phyloP scores from a whole-genome alignment of 1,140 invertebrate species.

The Macrobrachium nipponense region DNA sequence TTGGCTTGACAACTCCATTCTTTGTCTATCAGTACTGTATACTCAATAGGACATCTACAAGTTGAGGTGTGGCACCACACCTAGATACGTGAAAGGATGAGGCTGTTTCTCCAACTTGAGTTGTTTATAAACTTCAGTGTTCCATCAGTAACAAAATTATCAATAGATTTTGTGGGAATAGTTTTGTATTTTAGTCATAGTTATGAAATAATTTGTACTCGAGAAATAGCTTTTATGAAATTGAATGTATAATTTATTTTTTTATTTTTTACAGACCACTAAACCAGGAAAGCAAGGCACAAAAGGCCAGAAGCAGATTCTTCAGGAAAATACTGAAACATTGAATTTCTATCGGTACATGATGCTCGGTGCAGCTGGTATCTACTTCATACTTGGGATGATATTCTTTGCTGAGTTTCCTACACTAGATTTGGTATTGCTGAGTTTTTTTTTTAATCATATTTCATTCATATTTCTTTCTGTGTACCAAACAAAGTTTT shows the following conservation, averaged over 20 bases:
- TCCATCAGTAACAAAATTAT: too few species aligned
- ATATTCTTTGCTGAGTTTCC: conserved; percentile 74
- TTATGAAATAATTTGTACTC: background rate
- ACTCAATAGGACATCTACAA: too few species aligned
- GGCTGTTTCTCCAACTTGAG: too few species aligned
- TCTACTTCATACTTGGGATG: conserved; percentile 74
- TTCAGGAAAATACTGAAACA: conserved; percentile 89
- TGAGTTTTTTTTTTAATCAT: background rate
- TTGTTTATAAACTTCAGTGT: too few species aligned
- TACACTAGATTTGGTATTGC: conserved; percentile 72
- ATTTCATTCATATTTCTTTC: background rate
- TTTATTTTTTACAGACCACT: conserved; percentile 23
- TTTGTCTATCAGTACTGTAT: too few species aligned
- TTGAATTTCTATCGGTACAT: conserved; percentile 90
- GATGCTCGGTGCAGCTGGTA: conserved; percentile 77
- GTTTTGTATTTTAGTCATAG: too few species aligned
- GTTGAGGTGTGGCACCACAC: too few species aligned
- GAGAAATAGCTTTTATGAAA: background rate
- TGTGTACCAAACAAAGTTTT: too few species aligned
- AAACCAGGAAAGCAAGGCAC: conserved; percentile 89
- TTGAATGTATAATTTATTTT: conserved; percentile 16
- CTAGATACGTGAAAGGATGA: too few species aligned
- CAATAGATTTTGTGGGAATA: too few species aligned
- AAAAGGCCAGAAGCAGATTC: conserved; percentile 93
- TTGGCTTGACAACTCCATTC: too few species aligned